These are phyloP conservation scores for Scelioninae gen. 1 DNA, from an alignment of 2,888 invertebrate species.

Conservation along the genomic window DNA sequence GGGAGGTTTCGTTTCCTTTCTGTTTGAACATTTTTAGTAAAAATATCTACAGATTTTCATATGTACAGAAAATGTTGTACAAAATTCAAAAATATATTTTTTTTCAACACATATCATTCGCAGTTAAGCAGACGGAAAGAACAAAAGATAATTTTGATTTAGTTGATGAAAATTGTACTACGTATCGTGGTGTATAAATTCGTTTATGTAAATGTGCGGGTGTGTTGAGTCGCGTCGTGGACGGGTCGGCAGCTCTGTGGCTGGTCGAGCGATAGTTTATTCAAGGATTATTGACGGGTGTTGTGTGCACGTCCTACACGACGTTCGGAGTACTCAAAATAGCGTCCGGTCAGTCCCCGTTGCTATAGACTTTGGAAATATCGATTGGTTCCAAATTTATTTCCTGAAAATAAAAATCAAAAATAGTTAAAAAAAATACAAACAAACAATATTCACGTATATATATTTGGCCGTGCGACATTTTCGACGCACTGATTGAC, in stretches of 20 bases:
- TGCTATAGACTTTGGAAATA: slow-evolving; percentile 68
- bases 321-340: slow-evolving; percentile 81
- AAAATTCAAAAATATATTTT: neutral
- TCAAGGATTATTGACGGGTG: slow-evolving; percentile 84
- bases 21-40: too few species aligned
- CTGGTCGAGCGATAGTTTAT: slow-evolving; percentile 83
- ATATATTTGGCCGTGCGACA: slow-evolving; percentile 43
- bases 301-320: slow-evolving; percentile 78
- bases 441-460: slow-evolving; percentile 24
- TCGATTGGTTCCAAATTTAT: slow-evolving; percentile 60
- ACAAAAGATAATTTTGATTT: slow-evolving; percentile 38
- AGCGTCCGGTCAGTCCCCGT: slow-evolving; percentile 81
- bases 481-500: slow-evolving; percentile 66
- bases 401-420: slow-evolving; percentile 44
- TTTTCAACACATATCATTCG: neutral
- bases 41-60: too few species aligned
- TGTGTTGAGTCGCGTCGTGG: slow-evolving; percentile 76
- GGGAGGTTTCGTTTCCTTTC: too few species aligned
- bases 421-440: too few species aligned
- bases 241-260: slow-evolving; percentile 79
- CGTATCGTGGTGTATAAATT: slow-evolving; percentile 53
- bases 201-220: slow-evolving; percentile 62
- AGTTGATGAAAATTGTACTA: slow-evolving; percentile 49
- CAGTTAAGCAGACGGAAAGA: neutral
- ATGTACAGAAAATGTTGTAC: too few species aligned